Evolutionary conservation across 1,140 invertebrate species (phyloP).

Genomic region (Amphibalanus amphitrite): DNA sequence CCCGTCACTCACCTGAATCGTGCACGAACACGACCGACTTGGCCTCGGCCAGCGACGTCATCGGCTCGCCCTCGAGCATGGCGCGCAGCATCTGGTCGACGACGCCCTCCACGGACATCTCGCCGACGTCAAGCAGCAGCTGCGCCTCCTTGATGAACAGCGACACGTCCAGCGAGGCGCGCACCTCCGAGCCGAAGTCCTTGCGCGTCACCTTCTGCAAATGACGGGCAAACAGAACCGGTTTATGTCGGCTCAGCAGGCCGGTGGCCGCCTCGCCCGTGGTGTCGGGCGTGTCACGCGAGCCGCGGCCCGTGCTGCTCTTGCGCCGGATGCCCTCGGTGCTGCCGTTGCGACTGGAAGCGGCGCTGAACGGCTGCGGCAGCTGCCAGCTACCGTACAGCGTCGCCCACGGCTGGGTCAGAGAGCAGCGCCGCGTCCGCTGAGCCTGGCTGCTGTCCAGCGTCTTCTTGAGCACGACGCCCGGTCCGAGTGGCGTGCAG

Average conservation of each 20-base stretch:
- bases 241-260: background rate
- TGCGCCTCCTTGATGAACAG: conserved; percentile 40
- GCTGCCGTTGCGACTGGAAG: background rate
- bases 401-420: conserved; percentile 23
- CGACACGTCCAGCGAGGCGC: conserved; percentile 43
- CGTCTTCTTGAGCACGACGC: conserved; percentile 2
- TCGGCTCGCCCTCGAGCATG: conserved; percentile 33
- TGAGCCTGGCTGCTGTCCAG: conserved; percentile 9
- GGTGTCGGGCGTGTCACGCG: background rate
- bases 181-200: conserved; percentile 41
- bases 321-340: background rate
- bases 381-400: conserved; percentile 24
- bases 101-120: conserved; percentile 38
- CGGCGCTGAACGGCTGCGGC: conserved; percentile 7
- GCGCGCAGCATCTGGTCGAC: conserved; percentile 33
- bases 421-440: conserved; percentile 21
- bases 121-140: conserved; percentile 37
- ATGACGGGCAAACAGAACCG: background rate
- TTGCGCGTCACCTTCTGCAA: conserved; percentile 42
- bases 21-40: conserved; percentile 39
- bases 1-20: conserved; percentile 35
- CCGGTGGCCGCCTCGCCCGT: background rate
- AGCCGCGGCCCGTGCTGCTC: background rate
- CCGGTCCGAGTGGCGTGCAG: background rate
- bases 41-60: conserved; percentile 31